phyloP scores from a whole-genome alignment of 2,888 invertebrate species.

The Ceriagrion tenellum region DNA sequence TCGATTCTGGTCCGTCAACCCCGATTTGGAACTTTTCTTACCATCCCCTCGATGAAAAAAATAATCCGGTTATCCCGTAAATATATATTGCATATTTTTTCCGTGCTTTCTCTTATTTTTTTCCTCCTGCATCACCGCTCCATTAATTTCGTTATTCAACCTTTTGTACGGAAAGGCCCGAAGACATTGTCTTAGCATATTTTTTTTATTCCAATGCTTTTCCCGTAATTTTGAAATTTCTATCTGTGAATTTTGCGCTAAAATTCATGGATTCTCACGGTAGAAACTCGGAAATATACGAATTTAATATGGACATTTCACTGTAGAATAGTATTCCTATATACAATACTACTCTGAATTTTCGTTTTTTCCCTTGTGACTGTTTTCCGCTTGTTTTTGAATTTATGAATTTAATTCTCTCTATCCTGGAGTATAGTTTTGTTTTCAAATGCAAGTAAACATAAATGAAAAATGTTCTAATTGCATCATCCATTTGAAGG shows the following conservation, averaged over 20 bases:
- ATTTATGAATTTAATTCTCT: too few relatives aligned
- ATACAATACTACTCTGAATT: too few relatives aligned
- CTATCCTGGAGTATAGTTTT: too few relatives aligned
- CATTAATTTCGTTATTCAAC: background rate
- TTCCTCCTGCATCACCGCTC: background rate
- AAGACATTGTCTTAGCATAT: background rate
- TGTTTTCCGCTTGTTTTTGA: too few relatives aligned
- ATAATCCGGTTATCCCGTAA: background rate
- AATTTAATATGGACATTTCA: too few relatives aligned
- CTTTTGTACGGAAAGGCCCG: background rate
- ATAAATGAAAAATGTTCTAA: too few relatives aligned
- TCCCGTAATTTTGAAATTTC: background rate
- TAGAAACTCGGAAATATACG: too few relatives aligned
- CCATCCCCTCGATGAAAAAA: background rate
- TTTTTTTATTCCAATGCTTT: background rate
- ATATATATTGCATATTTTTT: background rate
- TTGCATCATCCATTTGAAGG: too few relatives aligned
- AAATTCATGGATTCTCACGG: background rate
- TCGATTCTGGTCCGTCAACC: background rate
- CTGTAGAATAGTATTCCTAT: too few relatives aligned
- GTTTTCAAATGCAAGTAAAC: too few relatives aligned
- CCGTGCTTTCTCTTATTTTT: background rate
- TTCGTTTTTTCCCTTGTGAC: too few relatives aligned
- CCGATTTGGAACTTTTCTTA: slow-evolving; percentile 26
- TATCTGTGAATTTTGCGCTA: background rate